Evolutionary conservation across 1,140 invertebrate genomes (phyloP), one percentile per base, ranked within the genome.

Genomic region (Ruditapes philippinarum): DNA sequence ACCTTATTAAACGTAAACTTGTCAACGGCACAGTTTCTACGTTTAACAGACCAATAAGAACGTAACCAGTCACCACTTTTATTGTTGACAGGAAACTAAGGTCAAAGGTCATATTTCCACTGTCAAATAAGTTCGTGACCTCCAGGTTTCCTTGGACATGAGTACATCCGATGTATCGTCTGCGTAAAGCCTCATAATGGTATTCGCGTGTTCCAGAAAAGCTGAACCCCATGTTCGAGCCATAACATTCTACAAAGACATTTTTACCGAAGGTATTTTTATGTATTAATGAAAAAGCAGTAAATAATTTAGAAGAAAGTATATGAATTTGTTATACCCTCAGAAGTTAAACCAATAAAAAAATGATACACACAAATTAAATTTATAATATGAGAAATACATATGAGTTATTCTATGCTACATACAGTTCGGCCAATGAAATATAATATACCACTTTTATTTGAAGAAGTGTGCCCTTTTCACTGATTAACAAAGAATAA

Each of bases 91-190:
- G 89, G 62, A 94, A 94, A 40, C 84, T 91, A 12, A 94, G 92
- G 89, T 94, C 92, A 68, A 94, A 93, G n/a, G 91, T 91, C 28
- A 94, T 83, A 31, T 92, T 92, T 11, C 90, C 89, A 25, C 84
- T 84, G 54, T 93, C 90, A 25, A 91, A 83, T 17, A 95, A 87
- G 62, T 94, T 94, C 38, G 94, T 94, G 49, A 99, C 97, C 96
- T 99, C 99, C 93, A 99, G 96, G 96, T 99, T 99, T 25, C 99
- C 99, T 95, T 99, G 98, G 65, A 99, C 98, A 95, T 99, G 99
- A 25, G 99, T 99, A 96, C 99, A 99, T 96, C 99, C 99, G 68
- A 97, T 98, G 96, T 99, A 99, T 85, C 98, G 97, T 95, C 99
- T 91, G 49, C 88, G 87, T n/a, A 94, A 78, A 4, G 90, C 76